phyloP scores from a whole-genome alignment of 2,888 invertebrate genomes.

The Octonoba sinensis region DNA sequence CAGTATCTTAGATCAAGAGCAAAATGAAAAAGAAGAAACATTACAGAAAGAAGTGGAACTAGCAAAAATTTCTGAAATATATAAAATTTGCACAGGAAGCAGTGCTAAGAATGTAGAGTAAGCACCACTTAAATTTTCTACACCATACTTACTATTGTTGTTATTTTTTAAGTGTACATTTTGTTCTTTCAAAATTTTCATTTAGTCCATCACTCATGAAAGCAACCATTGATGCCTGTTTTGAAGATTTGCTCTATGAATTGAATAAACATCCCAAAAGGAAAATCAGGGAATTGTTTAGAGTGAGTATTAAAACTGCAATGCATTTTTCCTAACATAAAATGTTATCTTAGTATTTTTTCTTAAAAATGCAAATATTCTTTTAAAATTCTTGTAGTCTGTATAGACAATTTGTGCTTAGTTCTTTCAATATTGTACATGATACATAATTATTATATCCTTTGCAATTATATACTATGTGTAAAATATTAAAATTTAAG shows the following conservation, averaged over 20 bases:
- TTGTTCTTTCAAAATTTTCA: neutral
- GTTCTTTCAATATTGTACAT: too few species aligned
- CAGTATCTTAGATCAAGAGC: neutral
- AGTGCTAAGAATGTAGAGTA: slow-evolving; percentile 38
- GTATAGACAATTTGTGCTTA: too few species aligned
- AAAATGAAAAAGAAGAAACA: neutral
- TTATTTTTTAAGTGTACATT: neutral
- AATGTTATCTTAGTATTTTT: too few species aligned
- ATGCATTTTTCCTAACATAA: too few species aligned
- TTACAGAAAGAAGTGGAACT: slow-evolving; percentile 20
- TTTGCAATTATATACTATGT: too few species aligned
- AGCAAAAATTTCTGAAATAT: slow-evolving; percentile 29
- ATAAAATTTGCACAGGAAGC: slow-evolving; percentile 42
- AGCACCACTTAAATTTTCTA: neutral
- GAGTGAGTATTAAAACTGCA: too few species aligned
- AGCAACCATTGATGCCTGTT: slow-evolving; percentile 16
- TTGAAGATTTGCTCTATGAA: slow-evolving; percentile 25
- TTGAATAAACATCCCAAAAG: slow-evolving; percentile 33
- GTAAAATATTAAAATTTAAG: too few species aligned
- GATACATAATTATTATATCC: too few species aligned
- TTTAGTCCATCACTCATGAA: slow-evolving; percentile 29
- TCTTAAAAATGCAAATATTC: too few species aligned
- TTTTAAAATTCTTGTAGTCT: too few species aligned
- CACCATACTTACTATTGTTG: neutral
- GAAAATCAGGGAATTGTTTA: slow-evolving; percentile 41